Base-by-base conservation (phyloP, 2,797 vertebrate genomes). In the Florisuga fusca region DNA sequence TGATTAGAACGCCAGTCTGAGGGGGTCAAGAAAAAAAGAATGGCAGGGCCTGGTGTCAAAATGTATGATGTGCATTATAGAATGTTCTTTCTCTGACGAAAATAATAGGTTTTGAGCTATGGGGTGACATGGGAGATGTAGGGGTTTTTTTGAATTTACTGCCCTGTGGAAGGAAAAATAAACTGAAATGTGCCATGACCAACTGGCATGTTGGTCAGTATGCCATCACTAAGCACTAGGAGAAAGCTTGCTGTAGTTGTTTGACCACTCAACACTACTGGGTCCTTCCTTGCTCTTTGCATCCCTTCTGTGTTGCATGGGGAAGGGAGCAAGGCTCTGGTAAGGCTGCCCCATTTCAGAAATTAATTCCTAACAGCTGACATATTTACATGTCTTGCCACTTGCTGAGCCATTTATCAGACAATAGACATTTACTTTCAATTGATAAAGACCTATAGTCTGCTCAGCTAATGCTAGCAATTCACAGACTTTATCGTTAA, bases 331-430 rank as follows among this genome's bases (percentile, higher is more conserved):
- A 34, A 43, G n/a, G 31, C 41, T 86, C 23, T 53, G 34, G 48
- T 14, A 27, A 48, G 33, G 21, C 25, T 57, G 10, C 9, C 17
- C 71, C 2, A 1, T 48, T 63, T 80, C 23, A 19, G 20, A 41
- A 54, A 10, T 3, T 2, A 22, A 11, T 83, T 50, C 38, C 34
- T 57, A 41, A 13, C 12, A 17, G 7, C 51, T 67, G 43, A 34
- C 31, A 12, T 5, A 38, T 34, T 59, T 77, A n/a, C 9, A 5
- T 45, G 33, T 17, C 22, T 58, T 67, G 33, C 10, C 48, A 46
- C 36, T 45, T 67, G 25, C 51, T 0, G 0, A 43, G n/a, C 66
- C 17, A 2, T 46, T 55, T 75, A 33, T 0, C 3, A 9, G 50
- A 36, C 15, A 34, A 6, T 21, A 53, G 10, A 26, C 61, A 25